These are phyloP conservation scores for Nematopogon swammerdamellus DNA, from an alignment of 2,888 invertebrate genomes.

Conservation along the genomic window DNA sequence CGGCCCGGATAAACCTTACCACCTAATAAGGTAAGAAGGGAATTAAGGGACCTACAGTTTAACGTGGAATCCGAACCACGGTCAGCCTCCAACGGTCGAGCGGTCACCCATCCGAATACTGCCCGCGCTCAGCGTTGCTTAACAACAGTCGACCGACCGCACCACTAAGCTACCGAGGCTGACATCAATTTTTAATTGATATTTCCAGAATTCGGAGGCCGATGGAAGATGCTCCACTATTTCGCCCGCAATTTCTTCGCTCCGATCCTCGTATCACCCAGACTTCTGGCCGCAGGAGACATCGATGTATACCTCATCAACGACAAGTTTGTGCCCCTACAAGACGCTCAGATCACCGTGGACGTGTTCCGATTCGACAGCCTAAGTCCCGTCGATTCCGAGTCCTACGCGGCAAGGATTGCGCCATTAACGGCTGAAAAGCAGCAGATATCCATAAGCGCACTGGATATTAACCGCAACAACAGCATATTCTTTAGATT, in stretches of 20 bases:
- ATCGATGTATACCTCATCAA: constrained; percentile 64
- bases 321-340: constrained; percentile 49
- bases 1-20: too few species aligned
- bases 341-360: constrained; percentile 47
- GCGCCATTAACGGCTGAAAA: constrained; percentile 25
- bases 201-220: constrained; percentile 64
- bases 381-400: constrained; percentile 30
- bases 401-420: constrained; percentile 19
- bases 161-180: too few species aligned
- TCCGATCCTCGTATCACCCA: constrained; percentile 65
- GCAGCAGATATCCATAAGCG: constrained; percentile 21
- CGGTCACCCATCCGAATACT: too few species aligned
- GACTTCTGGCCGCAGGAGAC: constrained; percentile 42
- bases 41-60: too few species aligned
- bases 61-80: too few species aligned
- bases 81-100: too few species aligned
- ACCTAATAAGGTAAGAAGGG: too few species aligned
- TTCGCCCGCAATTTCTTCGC: constrained; percentile 83
- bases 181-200: background rate
- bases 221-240: constrained; percentile 90
- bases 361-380: constrained; percentile 59
- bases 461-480: constrained; percentile 22
- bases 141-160: too few species aligned
- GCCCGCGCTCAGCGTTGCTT: too few species aligned
- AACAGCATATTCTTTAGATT: constrained; percentile 39